phyloP scores from a whole-genome alignment of 23 tunicate species.

The Trididemnum miniatum region DNA sequence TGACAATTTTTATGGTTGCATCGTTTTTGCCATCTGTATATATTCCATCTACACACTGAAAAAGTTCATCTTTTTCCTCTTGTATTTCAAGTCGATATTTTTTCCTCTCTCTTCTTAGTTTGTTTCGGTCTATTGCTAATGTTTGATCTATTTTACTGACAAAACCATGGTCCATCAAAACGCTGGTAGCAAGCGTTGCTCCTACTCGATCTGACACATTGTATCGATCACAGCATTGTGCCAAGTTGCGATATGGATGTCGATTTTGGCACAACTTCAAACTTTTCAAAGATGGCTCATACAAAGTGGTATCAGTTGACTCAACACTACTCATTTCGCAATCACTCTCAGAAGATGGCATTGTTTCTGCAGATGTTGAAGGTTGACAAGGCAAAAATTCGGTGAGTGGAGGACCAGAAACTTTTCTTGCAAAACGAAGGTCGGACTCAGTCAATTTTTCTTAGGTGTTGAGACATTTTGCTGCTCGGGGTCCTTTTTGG shows the following conservation, averaged over 20 bases:
- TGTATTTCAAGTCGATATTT: neutral
- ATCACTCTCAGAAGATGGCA: neutral
- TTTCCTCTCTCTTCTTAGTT: neutral
- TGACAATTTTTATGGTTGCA: conserved; percentile 3
- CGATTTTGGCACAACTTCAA: neutral
- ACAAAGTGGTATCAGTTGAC: neutral
- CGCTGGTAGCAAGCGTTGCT: too few species aligned
- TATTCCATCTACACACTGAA: too few species aligned
- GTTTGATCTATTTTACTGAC: too few species aligned
- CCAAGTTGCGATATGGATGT: neutral
- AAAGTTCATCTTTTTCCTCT: neutral
- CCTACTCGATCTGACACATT: too few species aligned
- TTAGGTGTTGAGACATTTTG: neutral
- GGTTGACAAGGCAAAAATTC: too few species aligned
- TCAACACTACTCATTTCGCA: neutral
- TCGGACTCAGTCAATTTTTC: neutral
- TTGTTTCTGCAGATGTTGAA: conserved; percentile 12
- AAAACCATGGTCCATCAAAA: too few species aligned
- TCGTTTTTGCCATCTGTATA: conserved; percentile 36
- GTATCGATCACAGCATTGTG: neutral
- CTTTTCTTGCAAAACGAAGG: neutral
- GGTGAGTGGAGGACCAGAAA: neutral
- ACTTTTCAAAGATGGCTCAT: neutral
- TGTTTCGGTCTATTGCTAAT: too few species aligned
- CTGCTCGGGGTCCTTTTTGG: neutral